Evolutionary conservation across 2,888 invertebrate species (phyloP).

Genomic region (Syrphus vitripennis): DNA sequence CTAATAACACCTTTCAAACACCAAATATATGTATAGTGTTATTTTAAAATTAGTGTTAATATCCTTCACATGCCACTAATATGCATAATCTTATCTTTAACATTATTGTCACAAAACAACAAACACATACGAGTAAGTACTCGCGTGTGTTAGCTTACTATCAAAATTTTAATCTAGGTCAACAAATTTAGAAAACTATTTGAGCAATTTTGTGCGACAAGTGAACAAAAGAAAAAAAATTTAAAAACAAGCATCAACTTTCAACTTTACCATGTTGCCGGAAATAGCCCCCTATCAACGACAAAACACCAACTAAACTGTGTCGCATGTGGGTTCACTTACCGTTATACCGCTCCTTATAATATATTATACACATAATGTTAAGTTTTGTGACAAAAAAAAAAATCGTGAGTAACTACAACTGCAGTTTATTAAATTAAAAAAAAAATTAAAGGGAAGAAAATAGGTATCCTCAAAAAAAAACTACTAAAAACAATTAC

Average conservation of each 20-base stretch:
- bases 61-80: not conserved
- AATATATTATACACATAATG: no score
- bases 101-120: not conserved
- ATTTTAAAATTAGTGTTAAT: not conserved
- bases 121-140: no score
- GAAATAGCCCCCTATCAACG: slow-evolving; percentile 60
- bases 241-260: not conserved
- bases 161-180: slow-evolving; percentile 40
- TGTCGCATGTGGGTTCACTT: slow-evolving; percentile 62
- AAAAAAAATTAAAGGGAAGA: not conserved
- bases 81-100: not conserved
- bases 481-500: not conserved
- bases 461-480: not conserved
- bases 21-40: not conserved
- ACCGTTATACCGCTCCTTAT: slow-evolving; percentile 7
- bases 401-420: slow-evolving; percentile 44
- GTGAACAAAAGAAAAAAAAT: not conserved
- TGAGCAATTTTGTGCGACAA: slow-evolving; percentile 50
- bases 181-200: slow-evolving; percentile 55
- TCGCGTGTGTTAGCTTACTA: no score
- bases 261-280: slow-evolving; percentile 19
- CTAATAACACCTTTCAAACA: not conserved
- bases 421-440: slow-evolving; percentile 45
- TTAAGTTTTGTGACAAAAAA: not conserved
- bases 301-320: slow-evolving; percentile 65